phyloP scores from a whole-genome alignment of 2,797 vertebrate species.

The Nyctibius grandis region DNA sequence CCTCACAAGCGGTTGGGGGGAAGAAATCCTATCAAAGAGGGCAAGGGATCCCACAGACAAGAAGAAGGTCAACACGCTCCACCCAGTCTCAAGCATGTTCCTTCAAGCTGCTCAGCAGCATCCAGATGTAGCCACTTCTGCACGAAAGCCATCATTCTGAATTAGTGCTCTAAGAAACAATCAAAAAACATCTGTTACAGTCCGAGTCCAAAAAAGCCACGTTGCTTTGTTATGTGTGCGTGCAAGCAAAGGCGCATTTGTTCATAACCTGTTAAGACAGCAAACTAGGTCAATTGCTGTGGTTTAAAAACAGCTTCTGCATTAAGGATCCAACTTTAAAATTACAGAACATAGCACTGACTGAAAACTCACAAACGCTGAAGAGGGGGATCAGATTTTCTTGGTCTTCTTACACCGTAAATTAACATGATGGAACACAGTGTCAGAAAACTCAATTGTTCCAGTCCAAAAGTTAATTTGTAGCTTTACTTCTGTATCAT shows the following conservation, averaged over 20 bases:
- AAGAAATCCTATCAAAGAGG: background rate
- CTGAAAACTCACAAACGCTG: fast-evolving
- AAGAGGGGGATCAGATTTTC: background rate
- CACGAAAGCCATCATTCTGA: background rate
- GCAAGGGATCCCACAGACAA: background rate
- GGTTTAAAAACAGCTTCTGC: background rate
- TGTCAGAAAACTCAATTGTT: background rate
- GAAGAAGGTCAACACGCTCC: conserved; percentile 44
- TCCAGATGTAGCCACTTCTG: conserved; percentile 23
- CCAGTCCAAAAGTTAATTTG: background rate
- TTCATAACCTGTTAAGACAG: background rate
- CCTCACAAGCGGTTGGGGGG: background rate
- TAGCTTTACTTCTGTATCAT: background rate
- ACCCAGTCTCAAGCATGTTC: background rate
- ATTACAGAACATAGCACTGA: background rate
- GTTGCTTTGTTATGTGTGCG: background rate
- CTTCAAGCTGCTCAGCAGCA: background rate
- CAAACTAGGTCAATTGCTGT: background rate
- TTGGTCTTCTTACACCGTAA: background rate
- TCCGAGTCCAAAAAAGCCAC: background rate
- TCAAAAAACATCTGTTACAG: background rate
- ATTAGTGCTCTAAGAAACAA: background rate
- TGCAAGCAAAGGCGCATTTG: background rate
- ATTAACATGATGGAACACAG: background rate
- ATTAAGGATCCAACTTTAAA: background rate